Evolutionary conservation across 2,797 vertebrate genomes (phyloP), one percentile per base, ranked within the genome.

Genomic region (Threskiornis aethiopicus): DNA sequence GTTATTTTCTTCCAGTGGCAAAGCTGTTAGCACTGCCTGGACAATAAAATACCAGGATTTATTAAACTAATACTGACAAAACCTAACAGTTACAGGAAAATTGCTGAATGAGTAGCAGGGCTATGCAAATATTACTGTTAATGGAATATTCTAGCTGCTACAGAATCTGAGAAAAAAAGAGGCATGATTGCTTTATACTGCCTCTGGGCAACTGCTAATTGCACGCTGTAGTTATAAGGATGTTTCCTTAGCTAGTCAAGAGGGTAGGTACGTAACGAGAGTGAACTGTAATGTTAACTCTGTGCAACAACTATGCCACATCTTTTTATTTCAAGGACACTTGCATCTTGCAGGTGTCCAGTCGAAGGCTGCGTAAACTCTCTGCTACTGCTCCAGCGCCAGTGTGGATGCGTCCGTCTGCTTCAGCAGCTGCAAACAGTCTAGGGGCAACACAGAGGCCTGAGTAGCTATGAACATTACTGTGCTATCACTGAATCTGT

Each of bases 361-460:
- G 37, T 28, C 0, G 0, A 21, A 16, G 57, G 33, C 57, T 51
- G 12, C 0, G 0, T 16, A 5, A 62, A 24, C 28, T 7, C 5
- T 1, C 25, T 73, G 78, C 66, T 59, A 9, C 72, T 44, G 73
- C 41, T 35, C 8, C 54, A 55, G 73, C 1, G 2, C 61, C 70
- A 17, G 46, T 0, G 35, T 0, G 1, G 78, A 31, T 9, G 17
- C 3, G 2, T 35, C 67, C 0, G 0, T 37, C 84, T 65, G 65
- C 86, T 49, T 49, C 80, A 80, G 66, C 51, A 79, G 54, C 80
- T 66, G 57, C 73, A 52, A 4, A 35, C 59, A 6, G 33, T 6
- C 29, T 58, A 26, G 41, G 28, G 47, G 14, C 51, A 66, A 12
- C 47, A 19, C n/a, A 44, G 42, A 14, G n/a, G 14, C 42, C 57